Conservation (phyloP, 2,888 invertebrate species). For the Ochropleura leucogaster region DNA sequence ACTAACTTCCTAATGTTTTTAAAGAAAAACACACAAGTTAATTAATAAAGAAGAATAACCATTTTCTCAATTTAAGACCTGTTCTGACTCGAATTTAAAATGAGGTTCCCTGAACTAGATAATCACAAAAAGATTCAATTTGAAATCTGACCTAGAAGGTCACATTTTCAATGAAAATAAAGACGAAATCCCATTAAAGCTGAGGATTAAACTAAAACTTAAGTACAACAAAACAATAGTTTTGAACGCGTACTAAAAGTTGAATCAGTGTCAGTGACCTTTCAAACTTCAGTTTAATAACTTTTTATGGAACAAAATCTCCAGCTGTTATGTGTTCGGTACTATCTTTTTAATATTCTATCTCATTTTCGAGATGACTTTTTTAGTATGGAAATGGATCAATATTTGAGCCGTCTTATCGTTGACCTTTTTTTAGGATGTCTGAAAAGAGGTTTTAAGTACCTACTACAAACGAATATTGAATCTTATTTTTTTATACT, state of each 20-base stretch:
- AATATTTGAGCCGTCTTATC: background rate
- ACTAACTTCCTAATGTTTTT: no score
- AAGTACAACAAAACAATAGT: background rate
- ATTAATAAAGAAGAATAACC: background rate
- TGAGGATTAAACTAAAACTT: conserved; percentile 3
- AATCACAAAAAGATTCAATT: background rate
- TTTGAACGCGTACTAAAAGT: conserved; percentile 9
- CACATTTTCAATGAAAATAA: background rate
- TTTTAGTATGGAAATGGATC: conserved; percentile 10
- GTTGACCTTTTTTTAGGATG: background rate
- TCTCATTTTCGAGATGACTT: background rate
- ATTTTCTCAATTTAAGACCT: background rate
- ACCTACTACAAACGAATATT: background rate
- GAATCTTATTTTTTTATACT: background rate
- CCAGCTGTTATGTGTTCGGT: conserved; percentile 49
- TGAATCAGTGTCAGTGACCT: conserved; percentile 17
- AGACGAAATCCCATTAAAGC: background rate
- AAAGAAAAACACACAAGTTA: background rate
- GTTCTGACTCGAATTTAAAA: background rate
- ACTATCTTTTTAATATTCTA: conserved; percentile 42
- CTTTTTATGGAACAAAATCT: conserved; percentile 17
- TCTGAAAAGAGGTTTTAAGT: background rate
- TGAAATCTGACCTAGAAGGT: background rate
- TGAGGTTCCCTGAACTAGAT: background rate
- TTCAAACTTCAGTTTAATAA: conserved; percentile 45